Percentiles rank a stretch among this genome's conserved stretches.
These are phyloP conservation scores for Gnathonemus longibarbis DNA, from an alignment of 2,113 vertebrate genomes.

Conservation along the genomic window DNA sequence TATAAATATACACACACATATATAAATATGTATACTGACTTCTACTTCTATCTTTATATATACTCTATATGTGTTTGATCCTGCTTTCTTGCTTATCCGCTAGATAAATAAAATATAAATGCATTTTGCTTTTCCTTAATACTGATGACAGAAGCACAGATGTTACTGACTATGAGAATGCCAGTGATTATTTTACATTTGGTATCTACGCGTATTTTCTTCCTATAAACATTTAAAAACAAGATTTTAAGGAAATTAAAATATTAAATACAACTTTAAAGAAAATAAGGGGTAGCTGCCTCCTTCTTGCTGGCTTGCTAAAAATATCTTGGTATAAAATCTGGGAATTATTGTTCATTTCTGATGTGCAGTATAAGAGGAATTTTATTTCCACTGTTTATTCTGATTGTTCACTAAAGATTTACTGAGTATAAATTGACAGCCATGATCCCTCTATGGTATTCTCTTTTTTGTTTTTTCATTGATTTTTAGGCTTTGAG, in stretches of 20 bases:
- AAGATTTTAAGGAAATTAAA: not conserved
- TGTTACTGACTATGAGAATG: not conserved
- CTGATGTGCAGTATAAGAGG: not conserved
- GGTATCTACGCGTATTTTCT: not conserved
- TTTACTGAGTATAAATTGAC: not conserved
- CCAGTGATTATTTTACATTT: not conserved
- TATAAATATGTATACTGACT: not conserved
- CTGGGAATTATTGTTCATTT: not conserved
- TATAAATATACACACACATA: too few species aligned
- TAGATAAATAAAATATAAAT: too few species aligned
- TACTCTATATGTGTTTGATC: not conserved
- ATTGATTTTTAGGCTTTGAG: constrained; percentile 58
- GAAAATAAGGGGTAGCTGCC: not conserved
- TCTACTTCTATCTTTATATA: not conserved
- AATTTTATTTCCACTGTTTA: not conserved
- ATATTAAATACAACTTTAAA: not conserved
- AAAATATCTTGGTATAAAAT: constrained; percentile 3
- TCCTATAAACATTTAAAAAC: not conserved
- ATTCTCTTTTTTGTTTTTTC: constrained; percentile 12
- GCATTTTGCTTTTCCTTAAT: not conserved
- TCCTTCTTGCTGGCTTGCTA: not conserved
- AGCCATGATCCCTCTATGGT: not conserved
- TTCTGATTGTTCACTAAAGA: not conserved
- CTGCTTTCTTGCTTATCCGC: too few species aligned
- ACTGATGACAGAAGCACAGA: not conserved